These are phyloP conservation scores for Drosophila anceps DNA, from an alignment of 2,888 invertebrate genomes.

Conservation along the genomic window DNA sequence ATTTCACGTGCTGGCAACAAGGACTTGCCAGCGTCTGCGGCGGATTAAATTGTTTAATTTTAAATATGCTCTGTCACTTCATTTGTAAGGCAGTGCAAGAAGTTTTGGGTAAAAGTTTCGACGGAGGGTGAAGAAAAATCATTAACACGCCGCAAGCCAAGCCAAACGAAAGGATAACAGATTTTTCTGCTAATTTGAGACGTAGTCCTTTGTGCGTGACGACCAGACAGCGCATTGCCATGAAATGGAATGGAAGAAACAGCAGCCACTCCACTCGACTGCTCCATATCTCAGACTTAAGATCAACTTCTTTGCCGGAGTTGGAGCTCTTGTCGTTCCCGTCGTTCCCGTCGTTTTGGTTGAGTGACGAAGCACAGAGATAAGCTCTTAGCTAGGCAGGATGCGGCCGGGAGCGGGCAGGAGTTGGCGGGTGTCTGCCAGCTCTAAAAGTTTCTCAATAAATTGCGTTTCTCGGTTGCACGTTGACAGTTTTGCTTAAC, in stretches of 20 bases:
- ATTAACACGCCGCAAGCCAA: slow-evolving; percentile 84
- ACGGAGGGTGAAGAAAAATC: slow-evolving; percentile 72
- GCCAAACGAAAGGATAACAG: slow-evolving; percentile 83
- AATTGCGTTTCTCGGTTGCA: slow-evolving; percentile 78
- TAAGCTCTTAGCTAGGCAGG: slow-evolving; percentile 69
- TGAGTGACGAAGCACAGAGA: slow-evolving; percentile 81
- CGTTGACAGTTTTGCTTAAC: slow-evolving; percentile 85
- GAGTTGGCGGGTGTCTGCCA: slow-evolving; percentile 25
- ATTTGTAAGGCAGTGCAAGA: slow-evolving; percentile 68
- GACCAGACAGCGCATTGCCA: slow-evolving; percentile 42
- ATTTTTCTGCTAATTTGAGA: slow-evolving; percentile 83
- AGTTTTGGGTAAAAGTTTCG: slow-evolving; percentile 6
- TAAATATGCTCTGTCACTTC: slow-evolving; percentile 82
- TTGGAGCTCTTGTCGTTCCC: not conserved
- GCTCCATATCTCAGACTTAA: slow-evolving; percentile 57
- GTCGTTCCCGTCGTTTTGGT: slow-evolving; percentile 71
- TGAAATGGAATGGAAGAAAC: slow-evolving; percentile 17
- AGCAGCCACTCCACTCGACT: slow-evolving; percentile 16
- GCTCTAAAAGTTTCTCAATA: slow-evolving; percentile 81
- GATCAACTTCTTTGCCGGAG: slow-evolving; percentile 76
- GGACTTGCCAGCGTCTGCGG: slow-evolving; percentile 58
- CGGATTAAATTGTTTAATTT: slow-evolving; percentile 81
- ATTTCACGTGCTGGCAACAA: slow-evolving; percentile 69
- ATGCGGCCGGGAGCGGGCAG: slow-evolving; percentile 20
- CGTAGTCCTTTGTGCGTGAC: slow-evolving; percentile 84